Evolutionary conservation across 1,140 invertebrate genomes (phyloP), one percentile per base, ranked within the genome.

Genomic region (Subanguina moxae): DNA sequence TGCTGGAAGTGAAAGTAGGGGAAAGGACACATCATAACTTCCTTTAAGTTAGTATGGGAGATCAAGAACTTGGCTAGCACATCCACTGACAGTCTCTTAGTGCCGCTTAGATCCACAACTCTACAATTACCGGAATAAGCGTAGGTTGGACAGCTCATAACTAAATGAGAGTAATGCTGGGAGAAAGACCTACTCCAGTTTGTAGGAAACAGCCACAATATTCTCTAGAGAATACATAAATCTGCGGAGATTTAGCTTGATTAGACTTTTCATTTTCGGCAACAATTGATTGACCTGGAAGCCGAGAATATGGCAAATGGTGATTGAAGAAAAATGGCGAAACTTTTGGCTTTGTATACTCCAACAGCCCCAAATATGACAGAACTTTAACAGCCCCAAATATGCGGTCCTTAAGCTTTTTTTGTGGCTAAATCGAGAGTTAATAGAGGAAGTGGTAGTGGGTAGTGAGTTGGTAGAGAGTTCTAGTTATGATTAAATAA

Each of bases 71-170:
- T 25, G 13, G 43, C 59, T 15, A 72, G 45, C 13, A 75, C 38
- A 19, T 66, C 52, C 11, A 30, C 21, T n/a, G 46, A 65, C 13
- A 72, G 28, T n/a, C 45, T 25, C 1, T 48, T 21, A 13, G 43
- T 62, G 1, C 66, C 63, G 15, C 74, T 76, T n/a, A 72, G 68
- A 45, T 72, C 71, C 17, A 75, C 28, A 11, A n/a, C 23, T 68
- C 71, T 72, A 38, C 76, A 71, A 58, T 19, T 21, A 15, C 8
- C 8, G 8, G 9, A 1, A 3, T 67, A 68, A 3, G 15, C 30
- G 19, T 30, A 15, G 11, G 21, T 56, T 52, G 38, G 1, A 1
- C 7, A 38, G 32, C 32, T n/a, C n/a, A 38, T 38, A 5, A 11
- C 3, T 38, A 11, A 3, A 23, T 19, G 57, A 70, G 43, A 9